These are phyloP conservation scores for Falcaria lacertinaria DNA, from an alignment of 2,888 invertebrate genomes.

Conservation along the genomic window DNA sequence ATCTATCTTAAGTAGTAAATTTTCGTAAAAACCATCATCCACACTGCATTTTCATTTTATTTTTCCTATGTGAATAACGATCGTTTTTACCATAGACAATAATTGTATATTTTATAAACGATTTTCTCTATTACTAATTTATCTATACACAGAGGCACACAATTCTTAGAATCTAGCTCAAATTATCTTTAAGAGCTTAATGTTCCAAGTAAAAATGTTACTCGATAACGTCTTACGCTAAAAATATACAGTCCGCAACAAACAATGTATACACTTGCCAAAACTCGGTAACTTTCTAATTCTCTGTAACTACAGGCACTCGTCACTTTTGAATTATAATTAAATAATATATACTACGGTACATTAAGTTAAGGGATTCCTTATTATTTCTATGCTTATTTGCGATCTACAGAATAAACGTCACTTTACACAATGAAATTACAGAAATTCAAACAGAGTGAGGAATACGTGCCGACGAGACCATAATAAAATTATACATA, in stretches of 20 bases:
- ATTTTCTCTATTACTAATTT: conserved; percentile 43
- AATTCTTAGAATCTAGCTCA: conserved; percentile 64
- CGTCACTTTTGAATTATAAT: too few species aligned
- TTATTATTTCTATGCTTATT: too few species aligned
- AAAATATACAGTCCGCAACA: conserved; percentile 36
- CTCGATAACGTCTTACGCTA: conserved; percentile 36
- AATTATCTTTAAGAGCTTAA: conserved; percentile 28
- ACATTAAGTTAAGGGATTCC: too few species aligned
- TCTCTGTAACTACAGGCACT: background rate
- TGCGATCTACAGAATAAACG: too few species aligned
- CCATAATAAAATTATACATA: too few species aligned
- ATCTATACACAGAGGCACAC: conserved; percentile 77
- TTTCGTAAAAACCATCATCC: conserved; percentile 26
- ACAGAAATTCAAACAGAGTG: too few species aligned
- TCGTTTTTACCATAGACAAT: conserved; percentile 16
- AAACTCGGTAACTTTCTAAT: conserved; percentile 9
- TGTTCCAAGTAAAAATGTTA: conserved; percentile 45
- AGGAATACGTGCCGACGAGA: too few species aligned
- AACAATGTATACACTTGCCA: conserved; percentile 26
- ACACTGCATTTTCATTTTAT: conserved; percentile 7
- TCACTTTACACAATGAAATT: too few species aligned
- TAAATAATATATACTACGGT: too few species aligned
- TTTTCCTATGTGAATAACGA: conserved; percentile 17
- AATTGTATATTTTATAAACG: conserved; percentile 22
- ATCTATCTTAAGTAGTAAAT: conserved; percentile 40